Conservation (phyloP, 2,888 invertebrate species). For the Caenorhabditis wallacei region DNA sequence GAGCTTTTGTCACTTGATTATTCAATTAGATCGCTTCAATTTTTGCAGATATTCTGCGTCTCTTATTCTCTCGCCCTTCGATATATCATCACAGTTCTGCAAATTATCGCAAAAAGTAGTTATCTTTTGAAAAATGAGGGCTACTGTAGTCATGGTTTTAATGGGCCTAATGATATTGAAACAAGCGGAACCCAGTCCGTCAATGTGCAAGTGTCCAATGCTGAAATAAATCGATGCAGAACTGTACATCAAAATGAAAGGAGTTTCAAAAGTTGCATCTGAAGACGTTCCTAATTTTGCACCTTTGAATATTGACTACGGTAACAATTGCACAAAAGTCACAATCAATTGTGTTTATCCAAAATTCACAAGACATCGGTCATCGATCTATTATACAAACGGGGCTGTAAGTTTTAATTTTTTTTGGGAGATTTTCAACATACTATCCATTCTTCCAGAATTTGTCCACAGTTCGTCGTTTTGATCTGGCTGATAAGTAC, state of each 20-base stretch:
- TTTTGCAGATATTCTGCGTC: background rate
- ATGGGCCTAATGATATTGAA: background rate
- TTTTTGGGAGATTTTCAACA: no score
- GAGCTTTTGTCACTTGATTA: no score
- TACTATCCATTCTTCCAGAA: slow-evolving; percentile 26
- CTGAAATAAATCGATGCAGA: slow-evolving; percentile 49
- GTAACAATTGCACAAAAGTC: slow-evolving; percentile 33
- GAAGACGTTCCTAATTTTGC: slow-evolving; percentile 28
- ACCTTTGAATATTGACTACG: slow-evolving; percentile 34
- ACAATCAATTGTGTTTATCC: slow-evolving; percentile 41
- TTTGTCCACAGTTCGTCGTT: slow-evolving; percentile 40
- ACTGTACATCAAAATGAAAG: slow-evolving; percentile 28
- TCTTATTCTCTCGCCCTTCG: background rate
- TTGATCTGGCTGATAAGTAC: slow-evolving; percentile 46
- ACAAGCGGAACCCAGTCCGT: background rate
- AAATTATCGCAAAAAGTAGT: no score
- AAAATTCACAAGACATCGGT: slow-evolving; percentile 43
- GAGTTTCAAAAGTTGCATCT: background rate
- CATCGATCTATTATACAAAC: slow-evolving; percentile 42
- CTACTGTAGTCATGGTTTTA: no score
- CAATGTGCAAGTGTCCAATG: slow-evolving; percentile 42
- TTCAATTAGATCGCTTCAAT: background rate
- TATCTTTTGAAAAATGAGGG: no score
- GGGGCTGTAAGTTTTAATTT: slow-evolving; percentile 46
- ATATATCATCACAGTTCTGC: background rate